phyloP scores from a whole-genome alignment of 2,797 vertebrate species.

The Glyptemys insculpta region DNA sequence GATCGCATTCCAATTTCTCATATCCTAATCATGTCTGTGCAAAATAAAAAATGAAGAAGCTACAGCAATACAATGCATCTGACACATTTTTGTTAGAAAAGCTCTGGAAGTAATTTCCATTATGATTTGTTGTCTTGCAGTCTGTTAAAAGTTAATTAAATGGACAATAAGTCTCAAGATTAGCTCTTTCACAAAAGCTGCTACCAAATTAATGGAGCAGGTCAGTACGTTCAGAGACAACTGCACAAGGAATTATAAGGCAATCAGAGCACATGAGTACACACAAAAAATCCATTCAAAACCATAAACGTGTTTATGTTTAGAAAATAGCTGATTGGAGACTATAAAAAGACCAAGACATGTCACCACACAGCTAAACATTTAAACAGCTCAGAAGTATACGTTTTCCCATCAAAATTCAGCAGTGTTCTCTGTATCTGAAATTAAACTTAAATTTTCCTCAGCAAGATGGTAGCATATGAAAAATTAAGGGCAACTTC shows the following conservation, averaged over 20 bases:
- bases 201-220: constrained; percentile 20
- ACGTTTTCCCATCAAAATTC: background rate
- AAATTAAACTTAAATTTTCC: background rate
- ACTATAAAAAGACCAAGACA: background rate
- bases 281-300: background rate
- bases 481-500: background rate
- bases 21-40: background rate
- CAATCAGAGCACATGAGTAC: background rate
- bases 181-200: constrained; percentile 19
- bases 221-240: constrained; percentile 9
- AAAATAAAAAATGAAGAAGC: background rate
- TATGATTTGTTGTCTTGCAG: background rate
- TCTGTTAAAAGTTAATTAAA: constrained; percentile 50
- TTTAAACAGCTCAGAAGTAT: background rate
- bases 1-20: background rate
- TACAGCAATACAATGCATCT: background rate
- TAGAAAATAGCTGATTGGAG: background rate
- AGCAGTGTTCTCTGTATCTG: background rate
- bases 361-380: background rate
- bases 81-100: background rate
- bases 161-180: background rate
- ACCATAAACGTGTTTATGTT: background rate
- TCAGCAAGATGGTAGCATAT: background rate
- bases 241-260: background rate
- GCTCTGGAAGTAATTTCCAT: constrained; percentile 2